Evolutionary conservation across 2,113 vertebrate genomes (phyloP).

Genomic region (Aramus guarauna): DNA sequence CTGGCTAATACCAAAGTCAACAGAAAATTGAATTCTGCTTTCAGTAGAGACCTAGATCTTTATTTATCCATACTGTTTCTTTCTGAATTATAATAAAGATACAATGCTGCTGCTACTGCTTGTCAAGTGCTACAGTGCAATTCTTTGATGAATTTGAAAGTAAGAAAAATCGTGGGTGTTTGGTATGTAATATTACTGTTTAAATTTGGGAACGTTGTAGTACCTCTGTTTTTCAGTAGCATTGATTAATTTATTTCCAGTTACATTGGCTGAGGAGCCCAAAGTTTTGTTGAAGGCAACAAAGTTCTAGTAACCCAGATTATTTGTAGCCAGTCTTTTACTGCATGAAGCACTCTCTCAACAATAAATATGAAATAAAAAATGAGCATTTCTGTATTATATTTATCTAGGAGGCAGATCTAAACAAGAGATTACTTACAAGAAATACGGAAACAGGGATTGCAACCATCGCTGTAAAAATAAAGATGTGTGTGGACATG

Average conservation of each 20-base stretch:
- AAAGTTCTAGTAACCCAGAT: neutral
- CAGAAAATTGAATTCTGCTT: neutral
- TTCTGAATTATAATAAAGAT: neutral
- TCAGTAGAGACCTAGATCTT: neutral
- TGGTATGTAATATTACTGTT: neutral
- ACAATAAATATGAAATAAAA: neutral
- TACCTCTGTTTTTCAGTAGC: neutral
- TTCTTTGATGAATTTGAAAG: neutral
- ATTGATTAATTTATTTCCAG: neutral
- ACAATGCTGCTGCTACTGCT: neutral
- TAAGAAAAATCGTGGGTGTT: neutral
- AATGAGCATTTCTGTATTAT: neutral
- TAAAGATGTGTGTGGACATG: conserved; percentile 89
- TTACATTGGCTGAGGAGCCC: neutral
- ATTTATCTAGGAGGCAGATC: conserved; percentile 52
- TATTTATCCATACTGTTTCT: neutral
- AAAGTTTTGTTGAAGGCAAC: neutral
- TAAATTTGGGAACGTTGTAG: neutral
- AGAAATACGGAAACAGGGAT: conserved; percentile 77
- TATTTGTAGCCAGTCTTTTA: neutral
- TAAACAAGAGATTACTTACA: conserved; percentile 27
- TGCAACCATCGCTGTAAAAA: conserved; percentile 96
- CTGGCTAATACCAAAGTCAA: neutral
- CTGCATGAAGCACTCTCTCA: neutral
- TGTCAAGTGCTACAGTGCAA: neutral